Base-by-base conservation (phyloP, 1,140 invertebrate species). In the Cydia strobilella region DNA sequence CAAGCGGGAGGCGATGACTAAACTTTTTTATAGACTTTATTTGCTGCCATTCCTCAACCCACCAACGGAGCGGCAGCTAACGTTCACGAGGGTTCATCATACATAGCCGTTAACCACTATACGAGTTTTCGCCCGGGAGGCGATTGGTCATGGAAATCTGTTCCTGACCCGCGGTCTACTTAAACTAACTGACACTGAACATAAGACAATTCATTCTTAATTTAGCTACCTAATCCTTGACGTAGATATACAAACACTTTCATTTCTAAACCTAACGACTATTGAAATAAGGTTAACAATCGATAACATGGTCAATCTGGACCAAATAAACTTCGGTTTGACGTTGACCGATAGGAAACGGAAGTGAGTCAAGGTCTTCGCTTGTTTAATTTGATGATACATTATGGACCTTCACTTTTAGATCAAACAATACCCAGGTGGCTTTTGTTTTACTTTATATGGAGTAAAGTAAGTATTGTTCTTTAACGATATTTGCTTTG, bases 291-390 rank as follows among this genome's bases (percentile, higher is more conserved):
- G 51, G n/a, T 54, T 18, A 4, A 54, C 5, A 54, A 54, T 54
- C n/a, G 51, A 3, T 51, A 6, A 18, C 15, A 18, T 3, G 51
- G 6, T 54, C n/a, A 48, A 48, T 15, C 4, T 15, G 45, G 45
- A 48, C 42, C 10, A 48, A 2, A 15, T 48, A 48, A 48, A 48
- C 6, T 48, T 48, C 45, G 3, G 15, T 1, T n/a, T 31, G 63
- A 66, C 63, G 63, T 66, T 66, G 63, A 66, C 63, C 63, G 63
- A 66, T 66, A 15, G 63, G 63, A 66, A n/a, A 9, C 15, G 63
- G 63, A 66, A 35, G 27, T 66, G 13, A 31, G 63, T 66, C 63
- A 66, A 66, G 63, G 63, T 66, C 15, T 31, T 66, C 27, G 25
- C 39, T 66, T 66, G 63, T 66, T 66, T 31, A n/a, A 66, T 31